Evolutionary conservation across 2,113 vertebrate species (phyloP).

Genomic region (Suricata suricatta): DNA sequence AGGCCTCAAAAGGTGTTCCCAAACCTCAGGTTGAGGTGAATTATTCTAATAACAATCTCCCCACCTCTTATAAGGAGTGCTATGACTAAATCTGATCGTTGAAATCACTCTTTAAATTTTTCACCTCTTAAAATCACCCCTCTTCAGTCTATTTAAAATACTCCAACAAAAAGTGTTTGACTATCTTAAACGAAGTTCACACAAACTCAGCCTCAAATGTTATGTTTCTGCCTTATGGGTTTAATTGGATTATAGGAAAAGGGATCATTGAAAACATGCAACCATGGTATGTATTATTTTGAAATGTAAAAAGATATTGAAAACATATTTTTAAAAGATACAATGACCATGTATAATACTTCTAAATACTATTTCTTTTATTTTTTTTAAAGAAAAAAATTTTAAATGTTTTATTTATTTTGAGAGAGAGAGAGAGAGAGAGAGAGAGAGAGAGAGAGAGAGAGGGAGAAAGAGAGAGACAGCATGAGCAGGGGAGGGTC

Average conservation of each 20-base stretch:
- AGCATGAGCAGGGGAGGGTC: too few species aligned
- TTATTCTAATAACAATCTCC: not conserved
- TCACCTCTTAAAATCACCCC: not conserved
- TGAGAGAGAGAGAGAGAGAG: too few species aligned
- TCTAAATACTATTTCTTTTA: not conserved
- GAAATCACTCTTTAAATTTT: not conserved
- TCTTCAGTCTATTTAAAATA: not conserved
- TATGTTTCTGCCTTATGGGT: not conserved
- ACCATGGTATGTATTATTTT: not conserved
- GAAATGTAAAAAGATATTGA: not conserved
- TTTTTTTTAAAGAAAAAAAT: too few species aligned
- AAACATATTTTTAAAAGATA: not conserved
- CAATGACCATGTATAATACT: not conserved
- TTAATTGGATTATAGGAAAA: constrained; percentile 7
- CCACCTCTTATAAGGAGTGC: not conserved
- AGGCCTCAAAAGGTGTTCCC: not conserved
- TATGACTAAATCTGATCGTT: not conserved
- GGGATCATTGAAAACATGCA: not conserved
- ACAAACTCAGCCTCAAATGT: not conserved
- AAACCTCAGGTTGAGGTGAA: not conserved
- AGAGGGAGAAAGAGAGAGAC: too few species aligned
- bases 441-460: too few species aligned
- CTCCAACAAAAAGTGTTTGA: not conserved
- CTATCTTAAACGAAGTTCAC: not conserved
- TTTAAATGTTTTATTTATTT: too few species aligned